These are phyloP conservation scores for Cassiopea andromeda DNA, from an alignment of 30 jellyfish, hydroid and myxozoan genomes.

Conservation along the genomic window DNA sequence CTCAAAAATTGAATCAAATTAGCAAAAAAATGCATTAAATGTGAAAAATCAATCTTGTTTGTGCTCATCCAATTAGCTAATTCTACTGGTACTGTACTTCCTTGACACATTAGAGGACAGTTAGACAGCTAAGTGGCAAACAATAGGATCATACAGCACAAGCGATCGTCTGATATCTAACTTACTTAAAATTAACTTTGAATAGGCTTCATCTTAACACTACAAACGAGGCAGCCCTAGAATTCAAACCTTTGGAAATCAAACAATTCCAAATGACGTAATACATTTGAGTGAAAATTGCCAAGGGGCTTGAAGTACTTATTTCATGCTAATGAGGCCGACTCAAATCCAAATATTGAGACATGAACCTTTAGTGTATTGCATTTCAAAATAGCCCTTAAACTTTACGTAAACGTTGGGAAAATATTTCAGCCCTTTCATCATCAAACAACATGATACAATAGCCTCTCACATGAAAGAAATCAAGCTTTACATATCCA, in stretches of 20 bases:
- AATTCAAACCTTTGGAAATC: not conserved
- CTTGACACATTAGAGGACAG: too few species aligned
- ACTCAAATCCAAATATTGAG: not conserved
- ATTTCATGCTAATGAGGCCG: not conserved
- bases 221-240: not conserved
- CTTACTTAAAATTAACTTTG: not conserved
- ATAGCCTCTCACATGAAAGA: not conserved
- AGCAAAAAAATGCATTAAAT: too few species aligned
- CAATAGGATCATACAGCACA: not conserved
- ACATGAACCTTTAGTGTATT: not conserved
- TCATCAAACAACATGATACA: not conserved
- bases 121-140: too few species aligned
- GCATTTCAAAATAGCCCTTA: not conserved
- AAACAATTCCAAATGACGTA: not conserved
- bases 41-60: too few species aligned
- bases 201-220: not conserved
- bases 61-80: too few species aligned
- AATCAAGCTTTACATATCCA: not conserved
- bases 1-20: too few species aligned
- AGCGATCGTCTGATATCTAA: not conserved
- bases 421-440: too few species aligned
- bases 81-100: too few species aligned
- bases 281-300: not conserved
- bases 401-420: not conserved
- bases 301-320: not conserved